Conservation (phyloP, 2,797 vertebrate genomes). For the Rallus crepitans region DNA sequence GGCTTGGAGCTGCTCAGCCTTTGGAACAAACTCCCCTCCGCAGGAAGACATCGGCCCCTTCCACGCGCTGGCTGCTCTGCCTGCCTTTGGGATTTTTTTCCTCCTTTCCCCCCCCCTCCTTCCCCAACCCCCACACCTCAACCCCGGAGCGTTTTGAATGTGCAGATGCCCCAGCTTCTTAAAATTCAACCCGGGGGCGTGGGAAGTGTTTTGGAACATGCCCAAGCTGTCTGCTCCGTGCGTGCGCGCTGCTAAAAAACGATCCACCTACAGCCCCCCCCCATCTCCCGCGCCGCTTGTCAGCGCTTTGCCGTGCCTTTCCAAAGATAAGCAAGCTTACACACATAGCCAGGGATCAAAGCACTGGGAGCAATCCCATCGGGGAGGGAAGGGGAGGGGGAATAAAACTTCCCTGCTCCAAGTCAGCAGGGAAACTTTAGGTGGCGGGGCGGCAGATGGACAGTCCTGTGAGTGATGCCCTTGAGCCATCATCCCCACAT, state of each 20-base stretch:
- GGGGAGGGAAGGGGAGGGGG: rapidly evolving
- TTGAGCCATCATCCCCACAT: background rate
- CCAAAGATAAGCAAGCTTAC: constrained; percentile 41
- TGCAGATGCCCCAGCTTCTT: constrained; percentile 70
- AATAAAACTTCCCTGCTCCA: background rate
- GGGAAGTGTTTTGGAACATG: constrained; percentile 70
- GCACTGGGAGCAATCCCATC: rapidly evolving
- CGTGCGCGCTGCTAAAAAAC: constrained; percentile 21
- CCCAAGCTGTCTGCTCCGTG: constrained; percentile 65
- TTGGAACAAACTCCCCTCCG: constrained; percentile 31
- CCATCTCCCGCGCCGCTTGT: constrained; percentile 28
- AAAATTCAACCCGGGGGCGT: constrained; percentile 59
- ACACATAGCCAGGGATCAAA: background rate
- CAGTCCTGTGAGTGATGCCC: background rate
- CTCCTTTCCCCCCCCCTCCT: background rate
- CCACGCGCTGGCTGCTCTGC: constrained; percentile 19
- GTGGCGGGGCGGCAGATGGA: background rate
- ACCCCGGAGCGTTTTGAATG: constrained; percentile 32
- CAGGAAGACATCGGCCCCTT: constrained; percentile 46
- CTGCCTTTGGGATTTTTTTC: constrained; percentile 15
- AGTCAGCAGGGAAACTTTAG: background rate
- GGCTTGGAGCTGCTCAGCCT: constrained; percentile 33
- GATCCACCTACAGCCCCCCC: constrained; percentile 60
- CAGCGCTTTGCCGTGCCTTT: constrained; percentile 3
- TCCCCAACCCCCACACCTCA: too few species aligned